Conservation (phyloP, 2,888 invertebrate species). For the Lepetodrilus schrolli region DNA sequence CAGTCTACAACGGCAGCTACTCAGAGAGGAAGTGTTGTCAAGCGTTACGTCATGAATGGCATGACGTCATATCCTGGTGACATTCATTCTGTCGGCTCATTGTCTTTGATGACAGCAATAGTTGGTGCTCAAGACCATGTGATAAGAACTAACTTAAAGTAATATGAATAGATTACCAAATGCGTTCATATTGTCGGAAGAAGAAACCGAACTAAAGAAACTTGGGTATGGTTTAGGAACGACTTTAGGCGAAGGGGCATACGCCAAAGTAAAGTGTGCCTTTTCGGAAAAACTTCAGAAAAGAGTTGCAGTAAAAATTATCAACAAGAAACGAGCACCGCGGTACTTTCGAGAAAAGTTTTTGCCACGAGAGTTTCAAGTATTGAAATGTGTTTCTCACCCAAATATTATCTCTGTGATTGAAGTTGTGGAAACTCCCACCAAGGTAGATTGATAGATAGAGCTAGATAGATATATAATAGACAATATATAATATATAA, state of each 20-base stretch:
- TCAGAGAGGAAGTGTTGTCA: conserved; percentile 13
- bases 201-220: conserved; percentile 71
- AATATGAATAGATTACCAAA: conserved; percentile 5
- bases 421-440: conserved; percentile 84
- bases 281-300: conserved; percentile 62
- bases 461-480: neutral
- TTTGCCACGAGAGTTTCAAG: conserved; percentile 87
- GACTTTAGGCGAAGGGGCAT: conserved; percentile 72
- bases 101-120: neutral
- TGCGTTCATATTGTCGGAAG: conserved; percentile 54
- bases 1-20: neutral
- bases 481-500: too few species aligned
- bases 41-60: conserved; percentile 33
- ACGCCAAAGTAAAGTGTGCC: conserved; percentile 84
- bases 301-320: conserved; percentile 80
- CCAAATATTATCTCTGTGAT: conserved; percentile 86
- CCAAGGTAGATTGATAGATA: conserved; percentile 36
- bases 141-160: conserved; percentile 30
- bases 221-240: conserved; percentile 77
- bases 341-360: conserved; percentile 87
- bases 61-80: conserved; percentile 36
- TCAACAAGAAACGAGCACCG: conserved; percentile 82
- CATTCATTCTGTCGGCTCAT: conserved; percentile 30
- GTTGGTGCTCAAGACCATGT: neutral
- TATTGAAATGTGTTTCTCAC: conserved; percentile 84